Percentiles rank a stretch among this genome's conserved stretches.
phyloP scores from a whole-genome alignment of 2,888 invertebrate species.

The Phragmatobia fuliginosa region DNA sequence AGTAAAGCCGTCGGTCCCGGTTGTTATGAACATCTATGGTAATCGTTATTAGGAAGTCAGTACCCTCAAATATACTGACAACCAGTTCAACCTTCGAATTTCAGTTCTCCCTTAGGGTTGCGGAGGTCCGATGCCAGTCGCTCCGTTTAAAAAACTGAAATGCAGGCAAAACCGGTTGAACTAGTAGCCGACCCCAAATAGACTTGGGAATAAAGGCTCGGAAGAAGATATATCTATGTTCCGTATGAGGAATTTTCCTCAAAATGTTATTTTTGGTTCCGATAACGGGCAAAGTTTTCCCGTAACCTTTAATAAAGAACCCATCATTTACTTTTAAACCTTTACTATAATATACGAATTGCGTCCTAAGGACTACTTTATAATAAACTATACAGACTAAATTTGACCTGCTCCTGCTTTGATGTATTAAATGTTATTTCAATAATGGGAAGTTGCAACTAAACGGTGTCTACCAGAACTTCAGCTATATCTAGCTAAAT shows the following conservation, averaged over 20 bases:
- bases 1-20: no score
- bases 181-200: no score
- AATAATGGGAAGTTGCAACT: conserved; percentile 22
- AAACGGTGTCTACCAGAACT: conserved; percentile 10
- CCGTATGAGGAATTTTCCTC: conserved; percentile 58
- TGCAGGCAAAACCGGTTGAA: no score
- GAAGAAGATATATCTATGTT: conserved; percentile 48
- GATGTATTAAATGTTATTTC: conserved; percentile 24
- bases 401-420: conserved; percentile 11
- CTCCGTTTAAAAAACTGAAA: no score
- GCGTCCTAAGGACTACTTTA: conserved; percentile 32
- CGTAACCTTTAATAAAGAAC: conserved; percentile 66
- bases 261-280: conserved; percentile 67
- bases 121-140: no score
- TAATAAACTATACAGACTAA: conserved; percentile 33
- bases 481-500: conserved; percentile 4
- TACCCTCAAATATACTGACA: no score
- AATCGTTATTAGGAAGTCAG: no score
- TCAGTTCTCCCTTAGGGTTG: no score
- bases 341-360: conserved; percentile 43
- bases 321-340: conserved; percentile 57
- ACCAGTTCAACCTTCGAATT: no score
- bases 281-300: conserved; percentile 65
- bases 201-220: no score
- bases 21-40: no score